Conservation (phyloP, 2,113 vertebrate species). For the Cottus gobio region DNA sequence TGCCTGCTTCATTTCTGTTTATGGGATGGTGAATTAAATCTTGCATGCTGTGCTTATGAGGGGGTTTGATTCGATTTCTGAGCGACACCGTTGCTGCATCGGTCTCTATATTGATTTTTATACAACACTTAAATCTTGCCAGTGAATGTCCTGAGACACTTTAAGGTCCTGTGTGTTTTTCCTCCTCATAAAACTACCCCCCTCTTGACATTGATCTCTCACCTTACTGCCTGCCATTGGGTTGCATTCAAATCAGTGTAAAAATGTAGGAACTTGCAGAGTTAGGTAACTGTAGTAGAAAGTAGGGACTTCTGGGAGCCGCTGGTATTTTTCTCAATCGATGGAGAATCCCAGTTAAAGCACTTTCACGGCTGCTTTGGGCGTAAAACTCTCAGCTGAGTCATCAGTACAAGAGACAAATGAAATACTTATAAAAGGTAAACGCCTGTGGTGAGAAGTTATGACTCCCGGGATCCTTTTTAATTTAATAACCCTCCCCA, state of each 20-base stretch:
- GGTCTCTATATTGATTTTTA: conserved; percentile 20
- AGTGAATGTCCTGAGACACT: neutral
- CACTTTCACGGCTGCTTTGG: neutral
- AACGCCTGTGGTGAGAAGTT: neutral
- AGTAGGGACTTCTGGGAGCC: neutral
- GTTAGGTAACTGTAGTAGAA: neutral
- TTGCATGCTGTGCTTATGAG: conserved; percentile 35
- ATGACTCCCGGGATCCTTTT: neutral
- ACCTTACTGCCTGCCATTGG: neutral
- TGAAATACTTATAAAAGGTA: neutral
- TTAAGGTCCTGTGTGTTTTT: neutral
- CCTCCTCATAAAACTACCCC: too few species aligned
- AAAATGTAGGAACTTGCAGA: neutral
- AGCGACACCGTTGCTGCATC: conserved; percentile 9
- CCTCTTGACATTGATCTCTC: neutral
- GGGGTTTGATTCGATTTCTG: neutral
- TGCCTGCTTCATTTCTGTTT: conserved; percentile 17
- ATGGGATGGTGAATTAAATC: conserved; percentile 4
- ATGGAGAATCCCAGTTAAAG: neutral
- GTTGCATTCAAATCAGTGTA: neutral
- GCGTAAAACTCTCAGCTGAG: neutral
- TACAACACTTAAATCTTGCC: conserved; percentile 9
- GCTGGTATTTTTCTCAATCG: neutral
- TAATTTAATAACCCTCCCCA: neutral
- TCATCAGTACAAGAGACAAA: neutral